Evolutionary conservation across 2,113 vertebrate species (phyloP).

Genomic region (Onychostoma macrolepis): DNA sequence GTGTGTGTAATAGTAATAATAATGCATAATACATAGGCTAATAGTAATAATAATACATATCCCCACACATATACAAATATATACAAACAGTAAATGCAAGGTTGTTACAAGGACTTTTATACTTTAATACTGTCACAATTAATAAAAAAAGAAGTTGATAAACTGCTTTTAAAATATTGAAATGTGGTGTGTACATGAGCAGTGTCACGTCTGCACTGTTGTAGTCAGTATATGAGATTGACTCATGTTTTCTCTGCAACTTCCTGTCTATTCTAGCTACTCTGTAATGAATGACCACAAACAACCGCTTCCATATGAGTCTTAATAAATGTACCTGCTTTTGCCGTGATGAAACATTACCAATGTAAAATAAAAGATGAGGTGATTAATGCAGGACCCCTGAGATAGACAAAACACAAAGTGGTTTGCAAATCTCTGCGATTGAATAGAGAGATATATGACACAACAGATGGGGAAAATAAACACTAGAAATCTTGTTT

Average conservation of each 20-base stretch:
- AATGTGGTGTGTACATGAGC: not conserved
- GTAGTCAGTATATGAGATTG: not conserved
- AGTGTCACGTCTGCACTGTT: not conserved
- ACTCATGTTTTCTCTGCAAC: not conserved
- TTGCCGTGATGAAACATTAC: constrained; percentile 5
- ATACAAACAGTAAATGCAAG: too few relatives aligned
- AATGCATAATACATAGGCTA: too few relatives aligned
- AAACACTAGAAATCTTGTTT: constrained; percentile 1
- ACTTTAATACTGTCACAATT: too few relatives aligned
- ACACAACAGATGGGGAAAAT: not conserved
- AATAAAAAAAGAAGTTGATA: too few relatives aligned
- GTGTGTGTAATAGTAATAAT: too few relatives aligned
- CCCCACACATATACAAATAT: too few relatives aligned
- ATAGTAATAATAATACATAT: too few relatives aligned
- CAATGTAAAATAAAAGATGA: not conserved
- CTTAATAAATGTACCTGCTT: not conserved
- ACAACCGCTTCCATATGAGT: not conserved
- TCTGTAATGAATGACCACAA: constrained; percentile 13
- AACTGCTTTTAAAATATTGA: not conserved
- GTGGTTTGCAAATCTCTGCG: not conserved
- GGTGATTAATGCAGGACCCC: not conserved
- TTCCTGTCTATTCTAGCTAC: not conserved
- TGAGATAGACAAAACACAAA: not conserved
- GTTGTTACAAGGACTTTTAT: too few relatives aligned
- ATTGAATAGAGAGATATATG: not conserved